These are phyloP conservation scores for Ostrea edulis DNA, from an alignment of 1,140 invertebrate genomes.

Conservation along the genomic window DNA sequence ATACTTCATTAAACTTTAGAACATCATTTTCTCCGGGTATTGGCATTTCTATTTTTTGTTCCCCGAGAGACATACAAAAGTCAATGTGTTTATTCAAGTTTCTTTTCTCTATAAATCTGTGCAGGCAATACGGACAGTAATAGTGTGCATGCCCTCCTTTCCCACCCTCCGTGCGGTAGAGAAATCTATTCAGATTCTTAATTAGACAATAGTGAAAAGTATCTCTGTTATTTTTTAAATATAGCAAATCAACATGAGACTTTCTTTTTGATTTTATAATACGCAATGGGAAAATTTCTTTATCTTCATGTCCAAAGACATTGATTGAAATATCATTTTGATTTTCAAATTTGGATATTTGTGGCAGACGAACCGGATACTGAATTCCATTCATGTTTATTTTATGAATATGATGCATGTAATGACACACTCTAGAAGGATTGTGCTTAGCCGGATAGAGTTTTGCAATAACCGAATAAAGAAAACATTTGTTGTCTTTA, in stretches of 20 bases:
- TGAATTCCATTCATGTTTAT: slow-evolving; percentile 35
- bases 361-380: slow-evolving; percentile 38
- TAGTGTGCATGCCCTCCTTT: neutral
- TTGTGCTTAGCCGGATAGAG: slow-evolving; percentile 13
- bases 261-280: slow-evolving; percentile 26
- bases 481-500: slow-evolving; percentile 47
- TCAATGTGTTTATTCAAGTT: slow-evolving; percentile 31
- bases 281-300: slow-evolving; percentile 43
- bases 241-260: slow-evolving; percentile 42
- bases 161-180: slow-evolving; percentile 39
- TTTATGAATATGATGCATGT: slow-evolving; percentile 28
- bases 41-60: too few species aligned
- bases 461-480: slow-evolving; percentile 41
- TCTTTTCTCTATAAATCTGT: slow-evolving; percentile 29
- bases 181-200: slow-evolving; percentile 32
- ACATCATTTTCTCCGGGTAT: slow-evolving; percentile 34
- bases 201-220: slow-evolving; percentile 39
- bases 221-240: slow-evolving; percentile 29
- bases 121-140: slow-evolving; percentile 45
- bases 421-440: slow-evolving; percentile 27
- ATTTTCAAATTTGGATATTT: slow-evolving; percentile 50
- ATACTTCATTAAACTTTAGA: slow-evolving; percentile 31
- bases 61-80: slow-evolving; percentile 42
- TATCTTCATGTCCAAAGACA: slow-evolving; percentile 48
- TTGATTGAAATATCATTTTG: slow-evolving; percentile 53